phyloP scores from a whole-genome alignment of 2,797 vertebrate species.

The Acipenser oxyrinchus region DNA sequence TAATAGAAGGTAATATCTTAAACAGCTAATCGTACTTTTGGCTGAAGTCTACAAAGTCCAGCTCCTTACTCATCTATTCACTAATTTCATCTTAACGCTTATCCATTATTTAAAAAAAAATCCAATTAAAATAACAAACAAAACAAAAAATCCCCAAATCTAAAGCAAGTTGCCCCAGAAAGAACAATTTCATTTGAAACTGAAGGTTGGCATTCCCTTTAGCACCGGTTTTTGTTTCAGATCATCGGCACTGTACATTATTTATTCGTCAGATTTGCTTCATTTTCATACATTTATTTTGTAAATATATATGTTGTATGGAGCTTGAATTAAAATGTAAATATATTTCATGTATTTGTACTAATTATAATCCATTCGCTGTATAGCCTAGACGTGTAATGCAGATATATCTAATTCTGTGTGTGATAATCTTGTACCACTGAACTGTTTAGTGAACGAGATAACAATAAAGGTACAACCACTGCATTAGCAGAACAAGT shows the following conservation, averaged over 20 bases:
- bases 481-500: constrained; percentile 66
- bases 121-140: not conserved
- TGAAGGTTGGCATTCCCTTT: constrained; percentile 30
- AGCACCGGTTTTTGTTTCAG: constrained; percentile 31
- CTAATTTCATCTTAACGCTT: constrained; percentile 45
- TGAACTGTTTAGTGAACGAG: constrained; percentile 91
- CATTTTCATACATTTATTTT: constrained; percentile 91
- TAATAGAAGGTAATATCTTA: constrained; percentile 67
- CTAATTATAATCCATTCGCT: constrained; percentile 98
- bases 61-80: constrained; percentile 32
- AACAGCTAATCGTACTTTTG: constrained; percentile 40
- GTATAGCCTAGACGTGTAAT: constrained; percentile 98
- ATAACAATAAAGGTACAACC: constrained; percentile 95
- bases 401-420: constrained; percentile 93
- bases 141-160: constrained; percentile 39
- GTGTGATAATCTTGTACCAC: constrained; percentile 97
- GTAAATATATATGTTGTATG: constrained; percentile 97
- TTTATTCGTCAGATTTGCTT: constrained; percentile 71
- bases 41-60: constrained; percentile 36
- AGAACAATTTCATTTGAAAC: constrained; percentile 39
- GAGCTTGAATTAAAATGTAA: constrained; percentile 99
- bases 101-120: constrained; percentile 52
- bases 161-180: constrained; percentile 39
- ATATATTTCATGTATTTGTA: constrained; percentile 99
- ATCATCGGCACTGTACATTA: constrained; percentile 83